A percentile compares a stretch with the other conserved stretches of the same genome.
Conservation (phyloP, 1,140 invertebrate genomes). For the Armadillidium nasatum region DNA sequence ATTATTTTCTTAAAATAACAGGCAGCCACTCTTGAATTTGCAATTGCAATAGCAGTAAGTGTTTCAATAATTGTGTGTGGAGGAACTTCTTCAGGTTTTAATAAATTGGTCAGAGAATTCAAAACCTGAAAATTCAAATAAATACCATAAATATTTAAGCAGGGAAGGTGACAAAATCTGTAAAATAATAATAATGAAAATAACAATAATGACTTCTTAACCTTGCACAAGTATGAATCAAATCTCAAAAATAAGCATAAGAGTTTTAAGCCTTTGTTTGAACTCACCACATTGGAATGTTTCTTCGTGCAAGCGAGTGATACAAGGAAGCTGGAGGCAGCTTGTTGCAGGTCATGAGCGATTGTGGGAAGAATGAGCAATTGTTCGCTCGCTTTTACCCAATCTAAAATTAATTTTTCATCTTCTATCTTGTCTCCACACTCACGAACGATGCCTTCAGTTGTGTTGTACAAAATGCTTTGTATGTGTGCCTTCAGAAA, state of each 20-base stretch:
- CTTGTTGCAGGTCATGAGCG: slow-evolving; percentile 34
- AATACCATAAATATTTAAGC: no score
- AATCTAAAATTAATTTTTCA: slow-evolving; percentile 24
- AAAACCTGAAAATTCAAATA: not conserved
- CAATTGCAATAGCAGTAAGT: not conserved
- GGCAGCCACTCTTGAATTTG: not conserved
- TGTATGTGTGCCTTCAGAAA: slow-evolving; percentile 32
- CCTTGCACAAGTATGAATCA: no score
- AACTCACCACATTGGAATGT: not conserved
- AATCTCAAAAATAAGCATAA: no score
- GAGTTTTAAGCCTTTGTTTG: no score
- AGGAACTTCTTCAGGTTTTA: slow-evolving; percentile 1
- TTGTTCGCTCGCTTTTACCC: slow-evolving; percentile 30
- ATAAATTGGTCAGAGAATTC: not conserved
- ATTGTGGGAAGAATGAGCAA: slow-evolving; percentile 27
- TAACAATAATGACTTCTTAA: no score
- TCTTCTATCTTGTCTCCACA: slow-evolving; percentile 34
- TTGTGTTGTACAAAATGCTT: slow-evolving; percentile 35
- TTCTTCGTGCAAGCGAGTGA: slow-evolving; percentile 20
- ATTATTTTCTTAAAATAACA: not conserved
- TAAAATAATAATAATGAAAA: no score
- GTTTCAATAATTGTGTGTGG: not conserved
- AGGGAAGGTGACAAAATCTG: no score
- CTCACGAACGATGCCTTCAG: slow-evolving; percentile 34
- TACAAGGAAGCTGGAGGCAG: slow-evolving; percentile 33